Evolutionary conservation across 2,113 vertebrate genomes (phyloP).

Genomic region (Hiodon alosoides): DNA sequence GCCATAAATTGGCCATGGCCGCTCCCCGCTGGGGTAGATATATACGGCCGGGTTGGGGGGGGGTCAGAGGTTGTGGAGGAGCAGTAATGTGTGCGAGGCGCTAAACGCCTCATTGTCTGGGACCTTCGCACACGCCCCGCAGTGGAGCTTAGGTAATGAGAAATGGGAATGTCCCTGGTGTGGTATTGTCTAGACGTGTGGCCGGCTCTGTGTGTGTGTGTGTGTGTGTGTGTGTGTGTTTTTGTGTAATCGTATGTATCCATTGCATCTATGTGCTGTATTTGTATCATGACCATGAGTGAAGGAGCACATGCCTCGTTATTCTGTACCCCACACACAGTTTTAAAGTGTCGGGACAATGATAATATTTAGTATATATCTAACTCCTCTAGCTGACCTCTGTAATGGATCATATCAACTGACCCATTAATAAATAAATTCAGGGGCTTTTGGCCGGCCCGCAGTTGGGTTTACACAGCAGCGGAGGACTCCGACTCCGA

Average conservation of each 20-base stretch:
- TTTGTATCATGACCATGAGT: background rate
- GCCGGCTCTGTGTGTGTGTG: background rate
- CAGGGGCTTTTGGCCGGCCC: no score
- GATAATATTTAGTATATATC: no score
- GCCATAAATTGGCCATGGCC: constrained; percentile 32
- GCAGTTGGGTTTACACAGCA: no score
- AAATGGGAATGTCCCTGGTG: no score
- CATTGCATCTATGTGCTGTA: background rate
- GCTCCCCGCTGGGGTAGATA: constrained; percentile 23
- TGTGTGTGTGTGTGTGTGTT: background rate
- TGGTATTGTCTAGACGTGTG: background rate
- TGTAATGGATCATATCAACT: no score
- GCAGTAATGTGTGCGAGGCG: background rate
- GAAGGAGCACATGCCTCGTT: background rate
- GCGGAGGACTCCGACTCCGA: no score
- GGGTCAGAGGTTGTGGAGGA: background rate
- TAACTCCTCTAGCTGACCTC: no score
- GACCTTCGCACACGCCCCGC: background rate
- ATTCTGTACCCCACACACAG: no score
- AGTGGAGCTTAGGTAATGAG: constrained; percentile 1
- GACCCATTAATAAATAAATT: no score
- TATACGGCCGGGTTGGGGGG: constrained; percentile 24
- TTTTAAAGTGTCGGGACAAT: background rate
- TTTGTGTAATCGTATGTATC: background rate
- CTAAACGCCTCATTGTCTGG: no score